Evolutionary conservation across 2,113 vertebrate genomes (phyloP).

Genomic region (Xenopus borealis): DNA sequence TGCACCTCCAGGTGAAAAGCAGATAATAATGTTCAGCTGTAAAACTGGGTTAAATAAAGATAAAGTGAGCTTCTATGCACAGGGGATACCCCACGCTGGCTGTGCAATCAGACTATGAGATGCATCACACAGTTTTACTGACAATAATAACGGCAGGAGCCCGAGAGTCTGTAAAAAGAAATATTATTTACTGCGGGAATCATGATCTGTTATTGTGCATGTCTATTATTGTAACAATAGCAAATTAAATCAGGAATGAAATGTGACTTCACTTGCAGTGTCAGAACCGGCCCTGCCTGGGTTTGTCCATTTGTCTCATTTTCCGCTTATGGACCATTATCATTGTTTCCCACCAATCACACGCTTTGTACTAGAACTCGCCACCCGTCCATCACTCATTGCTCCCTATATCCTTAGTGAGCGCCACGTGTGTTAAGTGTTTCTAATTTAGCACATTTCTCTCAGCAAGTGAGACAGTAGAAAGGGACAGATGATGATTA

Average conservation of each 20-base stretch:
- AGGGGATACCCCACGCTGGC: slow-evolving; percentile 15
- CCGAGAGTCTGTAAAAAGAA: slow-evolving; percentile 25
- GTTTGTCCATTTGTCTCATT: slow-evolving; percentile 14
- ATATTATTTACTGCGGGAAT: slow-evolving; percentile 39
- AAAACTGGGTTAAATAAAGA: slow-evolving; percentile 4
- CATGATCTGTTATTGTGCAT: not conserved
- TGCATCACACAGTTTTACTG: slow-evolving; percentile 37
- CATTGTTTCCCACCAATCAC: not conserved
- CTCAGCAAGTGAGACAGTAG: not conserved
- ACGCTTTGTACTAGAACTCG: not conserved
- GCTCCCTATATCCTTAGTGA: not conserved
- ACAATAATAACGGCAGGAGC: slow-evolving; percentile 36
- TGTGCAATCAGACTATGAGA: not conserved
- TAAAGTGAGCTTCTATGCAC: slow-evolving; percentile 26
- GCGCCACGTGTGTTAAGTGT: not conserved
- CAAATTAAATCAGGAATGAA: no score
- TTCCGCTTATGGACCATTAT: not conserved
- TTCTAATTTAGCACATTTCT: not conserved
- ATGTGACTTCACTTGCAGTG: no score
- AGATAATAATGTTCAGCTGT: no score
- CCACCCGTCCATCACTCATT: not conserved
- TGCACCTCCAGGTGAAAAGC: no score
- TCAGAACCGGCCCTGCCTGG: no score
- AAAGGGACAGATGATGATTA: slow-evolving; percentile 5
- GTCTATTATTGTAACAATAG: no score